These are phyloP conservation scores for Callorhinus ursinus DNA, from an alignment of 2,113 vertebrate species.

Conservation along the genomic window DNA sequence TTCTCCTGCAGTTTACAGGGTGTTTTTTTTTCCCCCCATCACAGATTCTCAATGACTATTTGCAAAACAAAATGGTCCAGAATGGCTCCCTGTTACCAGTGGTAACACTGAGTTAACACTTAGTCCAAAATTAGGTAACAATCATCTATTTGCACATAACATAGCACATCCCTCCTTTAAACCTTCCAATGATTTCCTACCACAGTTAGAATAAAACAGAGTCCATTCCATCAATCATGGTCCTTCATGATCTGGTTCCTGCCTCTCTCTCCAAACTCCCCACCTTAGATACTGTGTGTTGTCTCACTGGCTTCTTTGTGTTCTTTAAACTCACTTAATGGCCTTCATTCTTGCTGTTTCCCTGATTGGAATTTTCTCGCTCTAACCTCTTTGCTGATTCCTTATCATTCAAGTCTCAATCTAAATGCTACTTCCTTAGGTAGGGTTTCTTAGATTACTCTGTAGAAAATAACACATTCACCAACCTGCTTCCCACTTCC, in stretches of 20 bases:
- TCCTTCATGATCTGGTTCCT: background rate
- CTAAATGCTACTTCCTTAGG: background rate
- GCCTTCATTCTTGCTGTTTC: background rate
- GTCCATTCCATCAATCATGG: background rate
- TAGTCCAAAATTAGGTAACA: background rate
- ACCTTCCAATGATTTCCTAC: background rate
- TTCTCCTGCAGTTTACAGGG: background rate
- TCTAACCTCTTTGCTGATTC: background rate
- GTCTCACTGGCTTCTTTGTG: background rate
- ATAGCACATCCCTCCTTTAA: background rate
- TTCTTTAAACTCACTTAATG: background rate
- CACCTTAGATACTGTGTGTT: background rate
- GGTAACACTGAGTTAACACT: background rate
- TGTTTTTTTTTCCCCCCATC: background rate
- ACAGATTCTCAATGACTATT: constrained; percentile 11
- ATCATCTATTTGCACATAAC: background rate
- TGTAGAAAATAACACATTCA: background rate
- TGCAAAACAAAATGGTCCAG: background rate
- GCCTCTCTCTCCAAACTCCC: background rate
- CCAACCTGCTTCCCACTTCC: background rate
- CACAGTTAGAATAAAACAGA: background rate
- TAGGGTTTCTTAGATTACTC: background rate
- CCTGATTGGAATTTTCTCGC: background rate
- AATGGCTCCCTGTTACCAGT: background rate
- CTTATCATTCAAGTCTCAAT: background rate